These are phyloP conservation scores for Manis crassicaudata DNA, from an alignment of 2,797 vertebrate genomes.

Conservation along the genomic window DNA sequence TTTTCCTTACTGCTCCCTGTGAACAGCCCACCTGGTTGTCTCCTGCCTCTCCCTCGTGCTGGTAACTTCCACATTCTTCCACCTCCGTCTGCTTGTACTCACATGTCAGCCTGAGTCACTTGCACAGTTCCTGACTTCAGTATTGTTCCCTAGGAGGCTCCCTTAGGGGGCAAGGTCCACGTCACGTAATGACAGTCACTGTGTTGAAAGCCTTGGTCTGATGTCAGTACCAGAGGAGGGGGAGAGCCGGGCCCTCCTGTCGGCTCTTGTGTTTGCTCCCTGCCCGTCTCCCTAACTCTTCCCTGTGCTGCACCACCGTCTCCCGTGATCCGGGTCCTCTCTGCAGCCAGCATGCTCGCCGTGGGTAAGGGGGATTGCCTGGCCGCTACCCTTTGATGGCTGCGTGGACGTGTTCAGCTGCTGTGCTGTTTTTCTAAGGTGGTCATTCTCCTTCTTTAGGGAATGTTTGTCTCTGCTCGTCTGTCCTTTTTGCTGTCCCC, in stretches of 20 bases:
- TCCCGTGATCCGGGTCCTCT: neutral
- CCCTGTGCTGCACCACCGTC: neutral
- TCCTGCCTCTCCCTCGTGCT: neutral
- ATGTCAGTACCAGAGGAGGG: neutral
- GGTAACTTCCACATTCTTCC: neutral
- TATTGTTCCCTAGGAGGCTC: neutral
- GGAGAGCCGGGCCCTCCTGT: neutral
- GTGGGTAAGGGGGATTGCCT: neutral
- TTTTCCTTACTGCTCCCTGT: neutral
- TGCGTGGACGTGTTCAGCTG: neutral
- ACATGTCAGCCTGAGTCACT: neutral
- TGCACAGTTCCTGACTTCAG: neutral
- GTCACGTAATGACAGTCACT: neutral
- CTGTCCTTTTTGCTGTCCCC: slow-evolving; percentile 38
- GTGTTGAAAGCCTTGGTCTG: neutral
- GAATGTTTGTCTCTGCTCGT: neutral
- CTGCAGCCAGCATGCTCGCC: neutral
- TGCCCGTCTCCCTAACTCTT: neutral
- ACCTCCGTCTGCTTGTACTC: neutral
- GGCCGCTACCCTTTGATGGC: neutral
- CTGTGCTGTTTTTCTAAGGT: fast-evolving
- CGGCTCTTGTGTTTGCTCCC: neutral
- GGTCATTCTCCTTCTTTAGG: neutral
- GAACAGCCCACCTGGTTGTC: neutral
- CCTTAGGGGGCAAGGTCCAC: neutral